These are phyloP conservation scores for Zoanthus solanderi DNA, from an alignment of 92 coral and sea anemone species.

Conservation along the genomic window DNA sequence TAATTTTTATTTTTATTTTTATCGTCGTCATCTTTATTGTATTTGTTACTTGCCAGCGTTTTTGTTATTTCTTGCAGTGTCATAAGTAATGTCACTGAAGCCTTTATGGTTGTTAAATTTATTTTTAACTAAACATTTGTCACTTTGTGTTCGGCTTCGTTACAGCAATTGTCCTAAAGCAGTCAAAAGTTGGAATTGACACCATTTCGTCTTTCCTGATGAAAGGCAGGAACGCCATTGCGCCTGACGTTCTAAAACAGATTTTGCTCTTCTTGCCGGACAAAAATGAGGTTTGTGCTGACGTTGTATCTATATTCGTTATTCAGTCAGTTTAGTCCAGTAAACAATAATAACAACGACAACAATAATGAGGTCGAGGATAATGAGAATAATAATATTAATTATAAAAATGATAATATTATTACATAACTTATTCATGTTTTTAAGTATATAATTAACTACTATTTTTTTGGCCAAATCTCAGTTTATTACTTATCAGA, in stretches of 20 bases:
- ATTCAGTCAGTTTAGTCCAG: neutral
- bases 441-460: too few relatives aligned
- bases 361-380: neutral
- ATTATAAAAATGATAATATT: too few relatives aligned
- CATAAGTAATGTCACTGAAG: too few relatives aligned
- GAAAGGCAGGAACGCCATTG: conserved; percentile 52
- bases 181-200: conserved; percentile 42
- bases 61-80: too few relatives aligned
- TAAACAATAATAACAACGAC: neutral
- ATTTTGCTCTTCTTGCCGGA: conserved; percentile 75
- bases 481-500: too few relatives aligned
- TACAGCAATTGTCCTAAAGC: conserved; percentile 44
- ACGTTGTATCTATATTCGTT: neutral
- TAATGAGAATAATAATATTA: too few relatives aligned
- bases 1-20: too few relatives aligned
- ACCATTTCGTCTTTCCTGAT: conserved; percentile 23
- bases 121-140: neutral
- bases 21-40: too few relatives aligned
- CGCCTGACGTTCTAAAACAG: conserved; percentile 71
- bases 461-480: too few relatives aligned
- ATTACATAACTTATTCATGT: too few relatives aligned
- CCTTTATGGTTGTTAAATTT: neutral
- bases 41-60: too few relatives aligned
- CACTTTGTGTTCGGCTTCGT: neutral
- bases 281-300: conserved; percentile 64